phyloP scores from a whole-genome alignment of 2,888 invertebrate genomes.

The Cynaeus angustus region DNA sequence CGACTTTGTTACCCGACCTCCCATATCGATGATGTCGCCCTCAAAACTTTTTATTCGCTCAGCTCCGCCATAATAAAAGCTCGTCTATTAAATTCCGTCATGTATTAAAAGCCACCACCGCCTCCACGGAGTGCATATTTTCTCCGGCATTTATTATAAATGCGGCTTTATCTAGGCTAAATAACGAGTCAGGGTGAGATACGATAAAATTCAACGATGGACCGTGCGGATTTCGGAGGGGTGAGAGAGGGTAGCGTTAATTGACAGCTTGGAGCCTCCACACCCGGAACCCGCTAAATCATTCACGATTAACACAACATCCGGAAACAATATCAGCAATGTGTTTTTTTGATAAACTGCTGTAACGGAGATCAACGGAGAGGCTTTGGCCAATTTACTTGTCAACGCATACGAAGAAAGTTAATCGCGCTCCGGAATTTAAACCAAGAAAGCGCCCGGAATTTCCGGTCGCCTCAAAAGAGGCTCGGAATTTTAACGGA shows the following conservation, averaged over 20 bases:
- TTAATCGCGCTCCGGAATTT: conserved; percentile 31
- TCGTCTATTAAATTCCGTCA: conserved; percentile 37
- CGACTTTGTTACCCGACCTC: not conserved
- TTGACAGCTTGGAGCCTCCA: conserved; percentile 16
- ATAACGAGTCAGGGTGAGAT: conserved; percentile 8
- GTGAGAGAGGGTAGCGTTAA: conserved; percentile 15
- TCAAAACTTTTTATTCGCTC: conserved; percentile 15
- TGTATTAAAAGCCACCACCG: conserved; percentile 30
- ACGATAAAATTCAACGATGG: not conserved
- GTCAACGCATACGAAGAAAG: conserved; percentile 23
- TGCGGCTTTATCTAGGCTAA: conserved; percentile 34
- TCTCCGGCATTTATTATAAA: conserved; percentile 27
- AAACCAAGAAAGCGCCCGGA: conserved; percentile 24
- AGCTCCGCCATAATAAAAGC: conserved; percentile 28
- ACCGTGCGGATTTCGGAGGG: conserved; percentile 4
- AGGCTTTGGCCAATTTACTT: conserved; percentile 27
- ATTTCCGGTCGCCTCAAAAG: conserved; percentile 7
- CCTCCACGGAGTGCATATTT: conserved; percentile 19
- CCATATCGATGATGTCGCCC: not conserved
- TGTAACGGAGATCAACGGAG: not conserved
- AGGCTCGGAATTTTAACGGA: conserved; percentile 24
- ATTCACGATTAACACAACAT: conserved; percentile 14
- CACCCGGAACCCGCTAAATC: conserved; percentile 16
- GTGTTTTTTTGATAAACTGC: not conserved
- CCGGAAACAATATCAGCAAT: conserved; percentile 5